phyloP scores from a whole-genome alignment of 2,113 vertebrate species.

The Probosciger aterrimus region DNA sequence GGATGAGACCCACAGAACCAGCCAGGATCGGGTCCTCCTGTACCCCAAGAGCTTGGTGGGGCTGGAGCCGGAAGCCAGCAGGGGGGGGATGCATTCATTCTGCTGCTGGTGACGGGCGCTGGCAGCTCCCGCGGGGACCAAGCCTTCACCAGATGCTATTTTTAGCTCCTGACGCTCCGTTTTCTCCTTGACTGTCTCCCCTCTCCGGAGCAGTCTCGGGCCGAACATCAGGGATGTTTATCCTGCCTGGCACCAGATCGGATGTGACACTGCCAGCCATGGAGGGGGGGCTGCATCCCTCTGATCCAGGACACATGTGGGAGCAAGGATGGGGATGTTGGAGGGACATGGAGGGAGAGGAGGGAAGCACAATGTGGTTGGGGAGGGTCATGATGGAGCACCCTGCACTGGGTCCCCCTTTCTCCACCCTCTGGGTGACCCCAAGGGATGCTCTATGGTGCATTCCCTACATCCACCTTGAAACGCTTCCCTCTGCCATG shows the following conservation, averaged over 20 bases:
- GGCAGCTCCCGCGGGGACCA: background rate
- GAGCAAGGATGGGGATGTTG: background rate
- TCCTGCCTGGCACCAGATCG: background rate
- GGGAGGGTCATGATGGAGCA: background rate
- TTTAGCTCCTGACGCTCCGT: slow-evolving; percentile 39
- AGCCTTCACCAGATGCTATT: slow-evolving; percentile 24
- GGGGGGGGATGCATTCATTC: background rate
- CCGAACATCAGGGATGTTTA: background rate
- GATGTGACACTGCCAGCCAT: background rate
- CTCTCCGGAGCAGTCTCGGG: background rate
- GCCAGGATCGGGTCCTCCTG: accelerated
- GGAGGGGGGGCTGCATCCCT: background rate
- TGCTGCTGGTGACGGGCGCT: background rate
- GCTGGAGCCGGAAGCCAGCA: background rate
- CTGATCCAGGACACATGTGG: background rate
- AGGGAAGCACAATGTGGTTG: background rate
- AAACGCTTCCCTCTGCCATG: accelerated
- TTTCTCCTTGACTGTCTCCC: slow-evolving; percentile 62
- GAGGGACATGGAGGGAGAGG: accelerated
- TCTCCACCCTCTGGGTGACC: accelerated
- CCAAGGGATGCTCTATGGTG: background rate
- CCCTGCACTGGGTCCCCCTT: background rate
- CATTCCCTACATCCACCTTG: accelerated
- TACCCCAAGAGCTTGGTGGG: accelerated
- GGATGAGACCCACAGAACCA: accelerated